Base-by-base conservation (phyloP, 2,888 invertebrate genomes). In the Acleris cristana region DNA sequence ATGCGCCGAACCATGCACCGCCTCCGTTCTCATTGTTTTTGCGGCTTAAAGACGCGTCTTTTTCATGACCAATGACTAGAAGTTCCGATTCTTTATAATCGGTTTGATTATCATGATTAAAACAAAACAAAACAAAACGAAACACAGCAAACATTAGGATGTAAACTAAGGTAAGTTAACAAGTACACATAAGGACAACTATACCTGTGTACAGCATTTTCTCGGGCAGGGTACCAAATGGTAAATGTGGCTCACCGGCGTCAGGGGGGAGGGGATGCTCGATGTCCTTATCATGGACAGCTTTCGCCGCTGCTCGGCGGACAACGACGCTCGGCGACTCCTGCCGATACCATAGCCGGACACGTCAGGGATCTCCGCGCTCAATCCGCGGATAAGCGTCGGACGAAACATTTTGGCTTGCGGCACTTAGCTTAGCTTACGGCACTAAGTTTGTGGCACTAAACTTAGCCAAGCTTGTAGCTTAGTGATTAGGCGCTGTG, bases 211-310 rank as follows among this genome's bases (percentile, higher is more conserved):
- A 84, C 93, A 93, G 90, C 93, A 93, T 79, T 89, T 86, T 88
- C 91, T 89, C 76, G 93, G 93, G 88, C 93, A 93, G 88, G 87
- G 88, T 82, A 92, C 92, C 90, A 88, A 86, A 88, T 92, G 93
- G 93, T 91, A 93, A 89, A 93, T 92, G 90, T 93, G 89, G 90
- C 93, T 92, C 92, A 93, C 93, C 90, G 92, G 90, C 64, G 86
- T 86, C 86, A 89, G 82, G 75, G 90, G 86, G 45, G 84, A 71
- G 2, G 90, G 88, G 75, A 88, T 87, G 84, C 90, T 91, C 64
- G 86, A 69, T 2, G 89, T 81, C 71, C 92, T 75, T 55, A 92
- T 85, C 86, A 92, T 75, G 79, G 84, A 87, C 79, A 92, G 83
- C 81, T 86, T 86, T 34, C 92, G 81, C 19, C 89, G 83, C 79